Evolutionary conservation across 2,888 invertebrate species (phyloP), one percentile per base, ranked within the genome.

Genomic region (Drosophila fungiperda): DNA sequence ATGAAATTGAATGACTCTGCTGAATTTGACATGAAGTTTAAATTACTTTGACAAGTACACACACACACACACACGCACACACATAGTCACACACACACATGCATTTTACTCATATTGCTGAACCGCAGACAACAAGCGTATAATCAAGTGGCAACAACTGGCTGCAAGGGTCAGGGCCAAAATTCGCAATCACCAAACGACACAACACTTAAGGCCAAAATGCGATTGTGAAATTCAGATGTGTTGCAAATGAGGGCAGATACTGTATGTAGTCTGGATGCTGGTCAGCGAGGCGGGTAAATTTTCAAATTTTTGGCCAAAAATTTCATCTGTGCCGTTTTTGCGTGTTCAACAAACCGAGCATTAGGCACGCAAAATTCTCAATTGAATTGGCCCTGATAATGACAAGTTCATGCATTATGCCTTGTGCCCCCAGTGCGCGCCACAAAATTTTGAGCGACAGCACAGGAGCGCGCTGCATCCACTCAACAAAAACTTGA

Each of bases 11-110:
- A 79, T 84, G 78, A 83, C 83, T 73, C 63, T 68, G 76, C 90
- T 92, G 91, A 87, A 90, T 88, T 86, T 92, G 91, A 92, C 91
- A 90, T 92, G 78, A 89, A 91, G 91, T 91, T 91, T 80, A 91
- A 91, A 91, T 92, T 91, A 83, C 88, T 89, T 89, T 73, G 59
- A 68, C 68, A 58, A 53, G 57, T 73, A 73, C 64, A 67, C 64
- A 62, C 66, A 45, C 36, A 36, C 35, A 62, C 36, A 40, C 23
- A 45, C 17, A 50, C n/a, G n/a, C 33, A 33, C 33, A 33, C 15
- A 36, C 12, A 67, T 64, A 53, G 52, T 54, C 75, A 72, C 64
- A 33, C 33, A 48, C 12, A 17, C 32, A 66, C 33, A 36, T 32
- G 42, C 0, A 61, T 20, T 26, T 23, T 23, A 50, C 12, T 38